Percentiles rank a stretch among this genome's conserved stretches.
These are phyloP conservation scores for Hoplodrina ambigua DNA, from an alignment of 2,888 invertebrate species.

Conservation along the genomic window DNA sequence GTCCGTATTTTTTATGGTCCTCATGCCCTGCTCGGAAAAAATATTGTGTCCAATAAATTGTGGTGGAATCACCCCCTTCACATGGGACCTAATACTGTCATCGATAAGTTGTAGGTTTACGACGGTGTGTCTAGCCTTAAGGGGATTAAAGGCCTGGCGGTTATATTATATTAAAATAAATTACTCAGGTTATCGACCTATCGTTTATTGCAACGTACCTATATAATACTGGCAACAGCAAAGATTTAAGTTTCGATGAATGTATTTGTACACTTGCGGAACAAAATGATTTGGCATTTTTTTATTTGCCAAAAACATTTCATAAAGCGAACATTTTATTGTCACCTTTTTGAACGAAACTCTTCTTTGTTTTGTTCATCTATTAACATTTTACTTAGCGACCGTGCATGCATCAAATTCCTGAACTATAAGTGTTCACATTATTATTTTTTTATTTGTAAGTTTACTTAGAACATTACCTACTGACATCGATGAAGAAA, in stretches of 20 bases:
- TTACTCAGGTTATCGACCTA: conserved; percentile 23
- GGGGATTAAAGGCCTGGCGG: conserved; percentile 17
- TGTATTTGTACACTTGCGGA: background rate
- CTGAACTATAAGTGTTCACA: no score
- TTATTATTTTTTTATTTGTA: no score
- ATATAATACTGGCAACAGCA: background rate
- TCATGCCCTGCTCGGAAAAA: conserved; percentile 10
- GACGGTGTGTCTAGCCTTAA: conserved; percentile 28
- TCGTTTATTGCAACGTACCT: background rate
- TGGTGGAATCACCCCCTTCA: conserved; percentile 24
- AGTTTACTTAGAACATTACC: no score
- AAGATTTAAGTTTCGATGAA: background rate
- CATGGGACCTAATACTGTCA: conserved; percentile 27
- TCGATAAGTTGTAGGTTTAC: conserved; percentile 40
- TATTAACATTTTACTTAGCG: no score
- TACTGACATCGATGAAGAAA: no score
- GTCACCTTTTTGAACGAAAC: background rate
- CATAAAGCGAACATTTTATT: background rate
- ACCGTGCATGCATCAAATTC: no score
- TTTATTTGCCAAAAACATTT: background rate
- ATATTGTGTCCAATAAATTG: conserved; percentile 44
- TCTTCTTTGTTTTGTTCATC: no score
- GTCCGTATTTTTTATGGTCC: background rate
- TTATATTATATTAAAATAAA: conserved; percentile 33
- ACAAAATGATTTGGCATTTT: background rate